phyloP scores from a whole-genome alignment of 2,888 invertebrate species.

The Thera obeliscata region DNA sequence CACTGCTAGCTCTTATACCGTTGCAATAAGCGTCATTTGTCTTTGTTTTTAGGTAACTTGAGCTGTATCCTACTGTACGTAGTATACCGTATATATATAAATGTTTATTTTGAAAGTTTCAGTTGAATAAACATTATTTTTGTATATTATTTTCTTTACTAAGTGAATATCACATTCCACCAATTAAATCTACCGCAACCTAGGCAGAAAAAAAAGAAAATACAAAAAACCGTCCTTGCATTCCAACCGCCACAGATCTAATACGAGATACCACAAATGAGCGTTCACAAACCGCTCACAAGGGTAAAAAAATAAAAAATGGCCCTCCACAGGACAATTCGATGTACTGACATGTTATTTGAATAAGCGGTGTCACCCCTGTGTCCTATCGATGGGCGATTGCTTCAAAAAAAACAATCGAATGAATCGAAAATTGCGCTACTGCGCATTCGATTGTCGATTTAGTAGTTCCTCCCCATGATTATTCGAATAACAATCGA shows the following conservation, averaged over 20 bases:
- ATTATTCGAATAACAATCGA: no score
- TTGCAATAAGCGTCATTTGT: no score
- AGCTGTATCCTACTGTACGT: no score
- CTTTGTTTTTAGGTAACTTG: no score
- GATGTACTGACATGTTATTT: conserved; percentile 72
- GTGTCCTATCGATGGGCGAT: no score
- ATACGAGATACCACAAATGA: conserved; percentile 64
- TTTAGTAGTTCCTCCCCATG: no score
- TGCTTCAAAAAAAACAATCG: no score
- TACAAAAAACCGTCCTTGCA: conserved; percentile 37
- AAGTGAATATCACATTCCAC: background rate
- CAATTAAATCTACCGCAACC: background rate
- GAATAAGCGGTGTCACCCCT: conserved; percentile 67
- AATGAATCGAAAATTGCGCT: no score
- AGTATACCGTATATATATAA: no score
- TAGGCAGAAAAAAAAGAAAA: conserved; percentile 15
- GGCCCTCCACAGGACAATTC: conserved; percentile 46
- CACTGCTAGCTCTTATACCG: no score
- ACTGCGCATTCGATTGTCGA: no score
- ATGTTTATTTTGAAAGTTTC: no score
- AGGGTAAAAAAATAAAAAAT: conserved; percentile 49
- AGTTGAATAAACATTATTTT: background rate
- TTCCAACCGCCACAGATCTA: conserved; percentile 56
- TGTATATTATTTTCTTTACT: background rate
- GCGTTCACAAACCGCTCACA: conserved; percentile 53